Percentiles rank a stretch among this genome's conserved stretches.
Evolutionary conservation across 92 coral and sea anemone genomes (phyloP).

Genomic region (Umimayanthus kanabou): DNA sequence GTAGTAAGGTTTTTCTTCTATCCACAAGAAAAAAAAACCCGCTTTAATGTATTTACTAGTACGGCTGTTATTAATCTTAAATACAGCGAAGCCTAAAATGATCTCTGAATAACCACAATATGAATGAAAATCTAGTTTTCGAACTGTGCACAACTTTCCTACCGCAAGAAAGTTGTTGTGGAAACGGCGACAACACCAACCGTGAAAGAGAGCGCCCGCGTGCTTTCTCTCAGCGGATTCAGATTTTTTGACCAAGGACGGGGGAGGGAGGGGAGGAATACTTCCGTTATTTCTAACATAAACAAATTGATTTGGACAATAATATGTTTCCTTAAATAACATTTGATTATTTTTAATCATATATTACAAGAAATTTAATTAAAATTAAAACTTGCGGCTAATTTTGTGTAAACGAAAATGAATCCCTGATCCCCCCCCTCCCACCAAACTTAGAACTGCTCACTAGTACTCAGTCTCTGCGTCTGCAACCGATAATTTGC

Average conservation of each 20-base stretch:
- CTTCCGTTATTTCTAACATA: background rate
- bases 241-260: background rate
- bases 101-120: background rate
- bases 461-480: background rate
- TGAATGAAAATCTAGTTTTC: constrained; percentile 2
- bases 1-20: background rate
- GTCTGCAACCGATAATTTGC: background rate
- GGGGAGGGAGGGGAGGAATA: background rate
- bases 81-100: background rate
- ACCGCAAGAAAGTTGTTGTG: constrained; percentile 71
- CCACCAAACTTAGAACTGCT: too few relatives aligned
- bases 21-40: background rate
- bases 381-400: background rate
- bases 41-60: too few relatives aligned
- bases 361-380: too few relatives aligned
- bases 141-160: background rate
- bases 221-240: constrained; percentile 42
- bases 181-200: constrained; percentile 70
- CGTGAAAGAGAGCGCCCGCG: constrained; percentile 46
- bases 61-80: background rate
- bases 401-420: too few relatives aligned
- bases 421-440: background rate
- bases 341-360: too few relatives aligned
- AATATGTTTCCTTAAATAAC: too few relatives aligned
- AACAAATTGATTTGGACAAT: background rate